phyloP scores from a whole-genome alignment of 2,113 vertebrate genomes.

The Elaphurus davidianus region DNA sequence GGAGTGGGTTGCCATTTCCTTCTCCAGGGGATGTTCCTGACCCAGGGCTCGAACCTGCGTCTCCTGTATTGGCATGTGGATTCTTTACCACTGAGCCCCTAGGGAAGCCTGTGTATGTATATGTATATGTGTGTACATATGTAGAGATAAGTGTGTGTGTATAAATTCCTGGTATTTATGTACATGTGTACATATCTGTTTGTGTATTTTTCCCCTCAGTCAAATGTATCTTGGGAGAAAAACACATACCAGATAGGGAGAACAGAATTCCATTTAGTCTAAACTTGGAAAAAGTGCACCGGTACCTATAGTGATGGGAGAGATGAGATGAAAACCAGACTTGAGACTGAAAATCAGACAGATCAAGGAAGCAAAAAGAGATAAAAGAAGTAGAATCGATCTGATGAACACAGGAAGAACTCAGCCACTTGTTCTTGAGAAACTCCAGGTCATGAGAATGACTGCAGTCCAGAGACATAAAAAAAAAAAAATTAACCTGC shows the following conservation, averaged over 20 bases:
- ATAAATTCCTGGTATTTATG: background rate
- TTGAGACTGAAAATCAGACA: background rate
- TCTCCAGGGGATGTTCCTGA: background rate
- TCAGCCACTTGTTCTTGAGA: background rate
- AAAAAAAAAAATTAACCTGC: background rate
- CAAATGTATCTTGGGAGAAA: background rate
- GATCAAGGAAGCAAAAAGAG: background rate
- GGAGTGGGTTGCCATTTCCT: background rate
- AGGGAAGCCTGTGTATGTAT: background rate
- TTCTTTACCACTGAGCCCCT: background rate
- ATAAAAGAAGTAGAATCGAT: background rate
- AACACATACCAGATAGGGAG: background rate
- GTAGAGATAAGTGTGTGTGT: rapidly evolving
- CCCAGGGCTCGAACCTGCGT: background rate
- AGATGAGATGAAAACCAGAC: background rate
- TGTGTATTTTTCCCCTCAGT: background rate
- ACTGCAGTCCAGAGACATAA: background rate
- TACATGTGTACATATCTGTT: background rate
- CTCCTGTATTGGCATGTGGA: background rate
- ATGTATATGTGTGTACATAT: background rate
- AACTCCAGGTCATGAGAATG: background rate
- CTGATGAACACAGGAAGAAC: background rate
- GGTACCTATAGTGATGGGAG: background rate
- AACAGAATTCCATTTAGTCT: background rate
- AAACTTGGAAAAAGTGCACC: background rate